phyloP scores from a whole-genome alignment of 2,113 vertebrate genomes.

The Dicaeum eximium region DNA sequence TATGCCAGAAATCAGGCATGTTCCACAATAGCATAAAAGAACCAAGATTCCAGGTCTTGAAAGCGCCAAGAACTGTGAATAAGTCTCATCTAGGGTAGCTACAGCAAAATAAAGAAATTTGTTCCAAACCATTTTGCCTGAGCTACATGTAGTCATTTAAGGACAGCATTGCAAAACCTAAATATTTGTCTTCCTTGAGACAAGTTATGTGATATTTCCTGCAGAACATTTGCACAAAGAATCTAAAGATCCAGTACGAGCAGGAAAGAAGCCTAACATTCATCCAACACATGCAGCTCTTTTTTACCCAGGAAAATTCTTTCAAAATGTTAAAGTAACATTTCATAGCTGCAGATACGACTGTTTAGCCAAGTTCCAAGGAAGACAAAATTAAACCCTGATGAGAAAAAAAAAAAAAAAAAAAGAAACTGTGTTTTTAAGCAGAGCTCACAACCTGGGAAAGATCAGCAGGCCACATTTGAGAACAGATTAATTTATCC shows the following conservation, averaged over 20 bases:
- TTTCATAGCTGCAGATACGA: not conserved
- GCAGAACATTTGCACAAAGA: constrained; percentile 10
- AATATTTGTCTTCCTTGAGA: constrained; percentile 53
- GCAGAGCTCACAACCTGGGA: not conserved
- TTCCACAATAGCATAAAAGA: not conserved
- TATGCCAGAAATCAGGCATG: not conserved
- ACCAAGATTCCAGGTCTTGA: not conserved
- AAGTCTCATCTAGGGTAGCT: not conserved
- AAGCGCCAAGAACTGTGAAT: not conserved
- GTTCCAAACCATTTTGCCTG: not conserved
- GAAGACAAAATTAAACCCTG: not conserved
- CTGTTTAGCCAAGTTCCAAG: not conserved
- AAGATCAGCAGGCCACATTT: not conserved
- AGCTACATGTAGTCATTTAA: constrained; percentile 32
- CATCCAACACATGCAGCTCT: not conserved
- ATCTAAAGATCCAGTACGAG: not conserved
- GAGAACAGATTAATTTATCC: constrained; percentile 52
- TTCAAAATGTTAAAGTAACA: not conserved
- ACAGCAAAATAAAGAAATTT: not conserved
- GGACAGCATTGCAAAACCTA: constrained; percentile 40
- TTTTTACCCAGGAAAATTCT: not conserved
- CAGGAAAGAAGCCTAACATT: not conserved
- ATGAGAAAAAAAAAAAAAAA: not conserved
- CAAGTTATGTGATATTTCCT: constrained; percentile 40
- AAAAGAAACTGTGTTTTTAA: not conserved